A percentile compares a stretch with the other conserved stretches of the same genome.
Evolutionary conservation across 92 coral and sea anemone genomes (phyloP).

Genomic region (Parazoanthus atlanticus): DNA sequence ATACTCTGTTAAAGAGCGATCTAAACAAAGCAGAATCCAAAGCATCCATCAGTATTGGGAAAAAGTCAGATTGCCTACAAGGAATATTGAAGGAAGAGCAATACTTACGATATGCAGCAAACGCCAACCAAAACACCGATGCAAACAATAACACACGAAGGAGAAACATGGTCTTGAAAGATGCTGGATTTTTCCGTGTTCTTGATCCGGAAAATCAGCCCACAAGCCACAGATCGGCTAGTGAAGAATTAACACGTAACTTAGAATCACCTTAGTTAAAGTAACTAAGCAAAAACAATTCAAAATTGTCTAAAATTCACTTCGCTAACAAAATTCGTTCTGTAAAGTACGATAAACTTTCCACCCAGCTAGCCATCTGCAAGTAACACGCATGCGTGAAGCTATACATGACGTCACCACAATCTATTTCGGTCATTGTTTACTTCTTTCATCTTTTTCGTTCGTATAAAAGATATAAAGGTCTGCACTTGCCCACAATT

Average conservation of each 20-base stretch:
- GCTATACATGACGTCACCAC: conserved; percentile 5
- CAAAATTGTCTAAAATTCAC: conserved; percentile 4
- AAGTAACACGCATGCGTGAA: conserved; percentile 22
- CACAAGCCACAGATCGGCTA: neutral
- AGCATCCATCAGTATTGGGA: neutral
- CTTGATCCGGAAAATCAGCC: neutral
- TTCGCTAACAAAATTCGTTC: neutral
- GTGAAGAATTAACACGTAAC: neutral
- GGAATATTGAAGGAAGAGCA: neutral
- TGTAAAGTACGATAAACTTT: neutral
- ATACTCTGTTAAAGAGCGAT: conserved; percentile 82
- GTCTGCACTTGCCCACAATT: no score
- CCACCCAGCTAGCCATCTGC: neutral
- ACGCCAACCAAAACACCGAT: conserved; percentile 35
- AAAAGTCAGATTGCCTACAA: neutral
- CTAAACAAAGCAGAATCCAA: conserved; percentile 51
- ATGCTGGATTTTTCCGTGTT: conserved; percentile 22
- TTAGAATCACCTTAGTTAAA: neutral
- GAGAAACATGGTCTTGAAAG: conserved; percentile 32
- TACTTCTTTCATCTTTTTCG: no score
- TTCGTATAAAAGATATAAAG: neutral
- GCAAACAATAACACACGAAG: conserved; percentile 5
- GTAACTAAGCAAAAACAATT: neutral
- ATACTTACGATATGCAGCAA: conserved; percentile 26
- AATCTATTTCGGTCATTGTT: conserved; percentile 19